Base-by-base conservation (phyloP, 2,888 invertebrate species). In the Mythimna albipuncta region DNA sequence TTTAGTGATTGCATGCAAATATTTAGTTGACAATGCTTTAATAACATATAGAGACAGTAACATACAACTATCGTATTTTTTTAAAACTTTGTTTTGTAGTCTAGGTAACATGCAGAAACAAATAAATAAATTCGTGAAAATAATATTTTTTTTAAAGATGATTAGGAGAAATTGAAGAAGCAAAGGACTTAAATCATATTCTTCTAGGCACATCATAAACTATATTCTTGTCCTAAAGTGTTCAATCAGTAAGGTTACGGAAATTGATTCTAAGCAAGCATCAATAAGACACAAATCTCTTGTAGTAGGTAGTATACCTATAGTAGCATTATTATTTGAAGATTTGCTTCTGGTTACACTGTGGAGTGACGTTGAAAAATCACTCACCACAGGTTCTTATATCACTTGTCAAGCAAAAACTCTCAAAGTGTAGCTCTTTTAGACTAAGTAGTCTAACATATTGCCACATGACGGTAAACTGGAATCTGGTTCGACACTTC, bases 401-500 rank as follows among this genome's bases (percentile, higher is more conserved):
- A 26, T 6, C 52, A 61, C 21, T 44, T 35, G 7, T 50, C 9
- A 3, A 32, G 32, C 6, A 10, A 59, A 64, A 80, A 65, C 16
- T 19, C 50, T 50, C 47, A 19, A 54, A 71, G 26, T 26, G 26
- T 26, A 26, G 50, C 13, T 38, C 35, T 64, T 58, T 63, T 44
- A 58, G 32, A 59, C 21, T 57, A 35, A 52, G 55, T 63, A 59
- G 21, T 72, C 68, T 44, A 62, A 35, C 19, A 41, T 66, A n/a
- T 32, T 21, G 35, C 54, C 9, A 38, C 2, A 38, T 63, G 64
- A 59, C 68, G n/a, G 57, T 77, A 58, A 65, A 72, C 68, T 57
- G 38, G 21, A 69, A 75, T 66, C 64, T 77, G 47, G 54, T 67
- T 66, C 63, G 38, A 70, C 55, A 77, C 55, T 59, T 57, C 55